A percentile compares a stretch with the other conserved stretches of the same genome.
Conservation (phyloP, 2,888 invertebrate species). For the Orthonychiurus folsomi region DNA sequence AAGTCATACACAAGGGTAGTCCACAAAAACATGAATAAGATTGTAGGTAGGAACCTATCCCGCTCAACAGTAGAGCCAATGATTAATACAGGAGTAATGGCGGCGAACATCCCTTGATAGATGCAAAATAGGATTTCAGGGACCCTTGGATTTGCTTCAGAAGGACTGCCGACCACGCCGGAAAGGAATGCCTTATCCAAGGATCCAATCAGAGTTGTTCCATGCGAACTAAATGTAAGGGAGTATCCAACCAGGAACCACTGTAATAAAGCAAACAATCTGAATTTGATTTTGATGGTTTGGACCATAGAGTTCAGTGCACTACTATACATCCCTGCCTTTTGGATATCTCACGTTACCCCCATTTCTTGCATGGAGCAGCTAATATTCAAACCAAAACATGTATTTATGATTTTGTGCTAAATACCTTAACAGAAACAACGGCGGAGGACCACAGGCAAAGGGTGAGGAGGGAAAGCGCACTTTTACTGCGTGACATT, state of each 20-base stretch:
- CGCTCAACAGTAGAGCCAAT: constrained; percentile 36
- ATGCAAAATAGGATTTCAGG: constrained; percentile 34
- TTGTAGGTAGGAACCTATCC: constrained; percentile 20
- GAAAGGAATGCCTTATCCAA: constrained; percentile 23
- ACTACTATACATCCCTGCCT: too few species aligned
- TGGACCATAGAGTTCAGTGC: too few species aligned
- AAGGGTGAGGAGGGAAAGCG: constrained; percentile 29
- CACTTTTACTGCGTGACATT: constrained; percentile 27
- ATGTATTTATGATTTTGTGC: neutral
- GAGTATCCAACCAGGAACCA: constrained; percentile 36
- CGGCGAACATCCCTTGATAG: constrained; percentile 35
- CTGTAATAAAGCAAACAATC: constrained; percentile 14
- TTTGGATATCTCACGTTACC: too few species aligned
- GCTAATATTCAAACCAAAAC: too few species aligned
- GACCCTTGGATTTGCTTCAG: constrained; percentile 14
- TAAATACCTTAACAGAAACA: constrained; percentile 34
- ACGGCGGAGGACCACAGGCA: constrained; percentile 35
- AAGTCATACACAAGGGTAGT: constrained; percentile 34
- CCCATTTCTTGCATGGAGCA: too few species aligned
- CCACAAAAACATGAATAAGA: constrained; percentile 27
- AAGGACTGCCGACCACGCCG: constrained; percentile 13
- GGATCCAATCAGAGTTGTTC: constrained; percentile 27
- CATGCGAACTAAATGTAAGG: constrained; percentile 24
- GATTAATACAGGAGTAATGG: constrained; percentile 30
- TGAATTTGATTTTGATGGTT: neutral